Conservation (phyloP, 2,797 vertebrate species). For the Geotria australis region DNA sequence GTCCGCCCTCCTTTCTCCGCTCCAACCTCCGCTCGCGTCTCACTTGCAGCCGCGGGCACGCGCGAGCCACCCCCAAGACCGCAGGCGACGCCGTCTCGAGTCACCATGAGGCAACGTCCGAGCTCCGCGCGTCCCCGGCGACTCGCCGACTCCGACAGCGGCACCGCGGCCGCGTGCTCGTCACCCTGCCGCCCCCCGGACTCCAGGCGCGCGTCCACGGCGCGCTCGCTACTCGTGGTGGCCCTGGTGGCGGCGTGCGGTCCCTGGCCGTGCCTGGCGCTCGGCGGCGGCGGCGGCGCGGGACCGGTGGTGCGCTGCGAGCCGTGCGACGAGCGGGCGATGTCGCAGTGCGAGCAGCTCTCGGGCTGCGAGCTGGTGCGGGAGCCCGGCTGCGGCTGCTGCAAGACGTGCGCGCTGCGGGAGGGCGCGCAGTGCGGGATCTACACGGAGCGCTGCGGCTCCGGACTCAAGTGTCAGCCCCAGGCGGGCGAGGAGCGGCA, state of each 20-base stretch:
- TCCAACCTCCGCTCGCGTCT: no score
- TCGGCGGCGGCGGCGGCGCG: no score
- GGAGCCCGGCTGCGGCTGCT: slow-evolving; percentile 2
- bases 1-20: no score
- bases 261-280: no score
- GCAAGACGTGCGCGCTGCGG: slow-evolving; percentile 7
- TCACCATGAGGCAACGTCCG: neutral
- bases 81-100: neutral
- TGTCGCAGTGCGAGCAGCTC: slow-evolving; percentile 1
- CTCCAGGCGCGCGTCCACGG: no score
- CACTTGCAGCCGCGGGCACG: no score
- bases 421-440: slow-evolving; percentile 37
- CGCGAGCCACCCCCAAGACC: neutral
- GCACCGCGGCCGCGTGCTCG: no score
- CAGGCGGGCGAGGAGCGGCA: slow-evolving; percentile 26
- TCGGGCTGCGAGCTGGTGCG: slow-evolving; percentile 1
- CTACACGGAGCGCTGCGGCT: slow-evolving; percentile 49
- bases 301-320: slow-evolving; percentile 17
- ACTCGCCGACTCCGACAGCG: no score
- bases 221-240: no score
- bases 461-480: slow-evolving; percentile 32
- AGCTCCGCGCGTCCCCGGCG: no score
- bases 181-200: no score
- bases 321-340: neutral
- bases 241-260: no score